Evolutionary conservation across 2,888 invertebrate species (phyloP).

Genomic region (Laspeyria flexula): DNA sequence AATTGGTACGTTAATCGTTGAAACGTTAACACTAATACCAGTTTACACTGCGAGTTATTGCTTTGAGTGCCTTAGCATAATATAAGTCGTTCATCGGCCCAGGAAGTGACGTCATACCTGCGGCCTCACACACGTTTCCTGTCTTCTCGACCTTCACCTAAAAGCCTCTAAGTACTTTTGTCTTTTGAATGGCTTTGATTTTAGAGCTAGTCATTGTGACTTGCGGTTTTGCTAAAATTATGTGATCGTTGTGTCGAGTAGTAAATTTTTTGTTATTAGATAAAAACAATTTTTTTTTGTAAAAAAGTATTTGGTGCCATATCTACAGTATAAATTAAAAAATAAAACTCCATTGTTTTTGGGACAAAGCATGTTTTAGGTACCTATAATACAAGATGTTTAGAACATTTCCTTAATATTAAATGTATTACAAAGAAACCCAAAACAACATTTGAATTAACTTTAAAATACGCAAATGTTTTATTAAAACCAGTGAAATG

Average conservation of each 20-base stretch:
- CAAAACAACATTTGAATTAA: no score
- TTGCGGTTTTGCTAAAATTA: neutral
- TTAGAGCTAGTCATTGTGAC: constrained; percentile 21
- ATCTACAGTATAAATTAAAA: no score
- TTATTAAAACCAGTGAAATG: no score
- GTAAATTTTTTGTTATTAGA: no score
- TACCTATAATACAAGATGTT: no score
- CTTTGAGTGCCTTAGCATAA: constrained; percentile 57
- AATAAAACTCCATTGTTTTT: no score
- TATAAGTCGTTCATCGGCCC: constrained; percentile 65
- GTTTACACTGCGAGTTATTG: constrained; percentile 67
- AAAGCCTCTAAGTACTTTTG: constrained; percentile 55
- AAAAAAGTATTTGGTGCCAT: no score
- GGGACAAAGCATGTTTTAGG: no score
- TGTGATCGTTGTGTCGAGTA: neutral
- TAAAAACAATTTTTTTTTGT: no score
- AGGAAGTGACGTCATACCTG: constrained; percentile 74
- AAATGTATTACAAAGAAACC: no score
- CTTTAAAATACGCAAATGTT: no score
- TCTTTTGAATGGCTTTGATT: constrained; percentile 31
- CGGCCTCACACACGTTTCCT: constrained; percentile 68
- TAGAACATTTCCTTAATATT: no score
- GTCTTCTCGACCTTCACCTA: constrained; percentile 78
- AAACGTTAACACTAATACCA: constrained; percentile 53
- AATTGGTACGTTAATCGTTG: constrained; percentile 58